A percentile compares a stretch with the other conserved stretches of the same genome.
Evolutionary conservation across 2,797 vertebrate species (phyloP).

Genomic region (Myotis planiceps): DNA sequence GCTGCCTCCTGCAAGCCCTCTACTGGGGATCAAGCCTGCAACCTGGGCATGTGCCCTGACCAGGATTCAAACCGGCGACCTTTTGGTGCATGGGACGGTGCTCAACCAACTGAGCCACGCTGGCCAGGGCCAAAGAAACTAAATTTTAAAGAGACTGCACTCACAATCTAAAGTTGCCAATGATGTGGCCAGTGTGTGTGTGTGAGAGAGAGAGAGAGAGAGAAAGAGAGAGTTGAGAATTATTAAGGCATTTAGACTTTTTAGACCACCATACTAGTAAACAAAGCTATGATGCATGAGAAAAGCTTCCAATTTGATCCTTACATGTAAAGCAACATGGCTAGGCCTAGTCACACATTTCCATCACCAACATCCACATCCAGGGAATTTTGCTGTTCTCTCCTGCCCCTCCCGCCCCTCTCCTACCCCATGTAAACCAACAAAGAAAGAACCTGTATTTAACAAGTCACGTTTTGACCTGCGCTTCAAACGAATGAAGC

Average conservation of each 20-base stretch:
- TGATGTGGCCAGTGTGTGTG: neutral
- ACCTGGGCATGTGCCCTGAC: neutral
- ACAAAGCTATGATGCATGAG: neutral
- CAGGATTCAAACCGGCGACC: neutral
- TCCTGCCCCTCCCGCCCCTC: accelerated
- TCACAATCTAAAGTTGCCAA: neutral
- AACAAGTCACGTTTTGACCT: neutral
- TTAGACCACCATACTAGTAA: neutral
- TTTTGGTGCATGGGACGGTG: neutral
- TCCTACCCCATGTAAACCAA: neutral
- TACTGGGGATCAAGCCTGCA: neutral
- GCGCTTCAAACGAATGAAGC: slow-evolving; percentile 42
- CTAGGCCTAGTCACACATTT: neutral
- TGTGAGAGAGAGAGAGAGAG: neutral
- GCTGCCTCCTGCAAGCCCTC: neutral
- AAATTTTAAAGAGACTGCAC: neutral
- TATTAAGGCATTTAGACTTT: neutral
- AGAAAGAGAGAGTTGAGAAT: neutral
- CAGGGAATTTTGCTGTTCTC: neutral
- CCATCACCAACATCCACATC: neutral
- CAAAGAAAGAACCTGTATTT: neutral
- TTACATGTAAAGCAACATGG: neutral
- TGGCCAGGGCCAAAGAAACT: neutral
- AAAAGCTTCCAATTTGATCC: neutral
- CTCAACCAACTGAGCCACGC: no score